Evolutionary conservation across 2,113 vertebrate species (phyloP).

Genomic region (Bettongia penicillata): DNA sequence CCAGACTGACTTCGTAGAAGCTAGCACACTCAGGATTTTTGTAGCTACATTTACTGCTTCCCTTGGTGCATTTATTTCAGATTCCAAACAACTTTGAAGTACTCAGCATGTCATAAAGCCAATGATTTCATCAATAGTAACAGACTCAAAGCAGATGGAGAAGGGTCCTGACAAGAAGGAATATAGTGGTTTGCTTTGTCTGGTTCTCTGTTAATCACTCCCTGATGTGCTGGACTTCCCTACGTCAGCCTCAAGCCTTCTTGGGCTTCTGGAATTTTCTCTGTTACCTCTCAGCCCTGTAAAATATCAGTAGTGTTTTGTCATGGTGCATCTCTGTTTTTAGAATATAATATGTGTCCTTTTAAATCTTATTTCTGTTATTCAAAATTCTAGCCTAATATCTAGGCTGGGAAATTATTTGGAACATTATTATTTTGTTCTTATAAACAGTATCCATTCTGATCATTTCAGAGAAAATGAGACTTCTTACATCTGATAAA

Average conservation of each 20-base stretch:
- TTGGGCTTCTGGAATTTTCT: constrained; percentile 21
- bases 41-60: not conserved
- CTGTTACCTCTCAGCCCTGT: not conserved
- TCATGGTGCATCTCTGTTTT: not conserved
- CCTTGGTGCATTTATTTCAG: not conserved
- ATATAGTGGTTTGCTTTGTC: fast-evolving
- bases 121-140: not conserved
- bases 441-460: constrained; percentile 7
- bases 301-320: not conserved
- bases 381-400: not conserved
- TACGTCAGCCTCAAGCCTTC: not conserved
- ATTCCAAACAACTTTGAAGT: not conserved
- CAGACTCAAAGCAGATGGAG: not conserved
- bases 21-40: not conserved
- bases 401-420: constrained; percentile 25
- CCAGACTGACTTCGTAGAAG: not conserved
- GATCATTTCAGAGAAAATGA: not conserved
- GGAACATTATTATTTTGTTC: constrained; percentile 15
- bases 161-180: fast-evolving
- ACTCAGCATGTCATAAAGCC: not conserved
- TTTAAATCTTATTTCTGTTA: constrained; percentile 31
- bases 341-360: not conserved
- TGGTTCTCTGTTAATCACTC: not conserved
- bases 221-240: no score
- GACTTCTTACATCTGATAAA: not conserved